phyloP scores from a whole-genome alignment of 2,888 invertebrate species.

The Galeopsomyia nigrocyanea region DNA sequence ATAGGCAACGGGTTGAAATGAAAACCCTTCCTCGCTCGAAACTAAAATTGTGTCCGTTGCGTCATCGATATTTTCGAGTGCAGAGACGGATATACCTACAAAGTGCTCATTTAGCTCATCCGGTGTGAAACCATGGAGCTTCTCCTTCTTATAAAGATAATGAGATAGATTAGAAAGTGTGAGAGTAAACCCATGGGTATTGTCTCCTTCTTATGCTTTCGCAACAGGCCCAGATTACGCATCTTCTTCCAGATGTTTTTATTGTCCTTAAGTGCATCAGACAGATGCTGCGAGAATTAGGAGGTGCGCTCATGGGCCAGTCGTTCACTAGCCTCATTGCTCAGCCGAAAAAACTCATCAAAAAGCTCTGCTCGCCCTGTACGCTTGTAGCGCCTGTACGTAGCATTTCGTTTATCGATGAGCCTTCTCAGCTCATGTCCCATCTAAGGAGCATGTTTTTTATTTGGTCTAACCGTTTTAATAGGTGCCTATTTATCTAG shows the following conservation, averaged over 20 bases:
- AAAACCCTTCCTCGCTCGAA: neutral
- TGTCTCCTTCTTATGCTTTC: no score
- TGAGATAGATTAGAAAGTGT: no score
- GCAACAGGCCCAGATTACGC: neutral
- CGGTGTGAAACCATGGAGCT: conserved; percentile 4
- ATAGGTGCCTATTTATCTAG: neutral
- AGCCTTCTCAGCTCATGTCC: neutral
- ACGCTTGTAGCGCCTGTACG: neutral
- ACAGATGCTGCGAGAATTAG: neutral
- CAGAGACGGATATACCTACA: neutral
- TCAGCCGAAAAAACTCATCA: neutral
- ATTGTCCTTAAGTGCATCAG: neutral
- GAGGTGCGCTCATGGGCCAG: neutral
- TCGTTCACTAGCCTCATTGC: neutral
- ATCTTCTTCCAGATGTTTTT: neutral
- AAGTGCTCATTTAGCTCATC: no score
- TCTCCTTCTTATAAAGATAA: neutral
- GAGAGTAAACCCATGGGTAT: no score
- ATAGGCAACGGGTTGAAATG: neutral
- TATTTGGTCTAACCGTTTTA: no score
- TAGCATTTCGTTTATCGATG: neutral
- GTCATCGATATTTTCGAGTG: neutral
- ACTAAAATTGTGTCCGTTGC: neutral
- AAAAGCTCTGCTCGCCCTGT: neutral
- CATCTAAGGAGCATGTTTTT: no score